Base-by-base conservation (phyloP, 2,888 invertebrate species). In the Podotricha telesiphe region DNA sequence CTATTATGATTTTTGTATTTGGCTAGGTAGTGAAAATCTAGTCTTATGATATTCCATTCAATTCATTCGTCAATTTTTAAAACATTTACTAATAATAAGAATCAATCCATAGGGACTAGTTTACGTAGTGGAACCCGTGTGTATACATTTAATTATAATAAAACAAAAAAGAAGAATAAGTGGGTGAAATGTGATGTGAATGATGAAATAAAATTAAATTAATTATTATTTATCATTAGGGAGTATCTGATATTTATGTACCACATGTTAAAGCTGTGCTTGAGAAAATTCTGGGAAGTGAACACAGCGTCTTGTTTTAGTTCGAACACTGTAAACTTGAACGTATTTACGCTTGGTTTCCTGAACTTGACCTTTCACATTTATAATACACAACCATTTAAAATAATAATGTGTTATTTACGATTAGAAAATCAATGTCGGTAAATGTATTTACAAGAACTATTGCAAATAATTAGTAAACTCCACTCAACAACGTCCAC, bases 281-380 rank as follows among this genome's bases (percentile, higher is more conserved):
- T 70, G 68, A 68, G 63, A 59, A 71, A 73, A 65, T 76, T 73
- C 74, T 69, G 56, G 55, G 74, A 74, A 77, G 62, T 64, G 63
- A 70, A 74, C 73, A 75, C 72, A 67, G 70, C 47, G 66, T 56
- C 71, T 77, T 77, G 75, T 78, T 75, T 75, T 74, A 74, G 71
- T 76, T 75, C 71, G 61, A 74, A 68, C 67, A 68, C 66, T 71
- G 75, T 75, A 75, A 75, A 75, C 72, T 68, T 65, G 67, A 67
- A 50, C 65, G 69, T 74, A 70, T 75, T 75, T 73, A 67, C 72
- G 65, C 64, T 71, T 64, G 50, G 15, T 74, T 74, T 74, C 61
- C 58, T 67, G 74, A 75, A 76, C 74, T 75, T 77, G 74, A 76
- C 72, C 74, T 76, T 73, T 70, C 48, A 56, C 51, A 61, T 47